Evolutionary conservation across 2,113 vertebrate genomes (phyloP).

Genomic region (Myrmecophaga tridactyla): DNA sequence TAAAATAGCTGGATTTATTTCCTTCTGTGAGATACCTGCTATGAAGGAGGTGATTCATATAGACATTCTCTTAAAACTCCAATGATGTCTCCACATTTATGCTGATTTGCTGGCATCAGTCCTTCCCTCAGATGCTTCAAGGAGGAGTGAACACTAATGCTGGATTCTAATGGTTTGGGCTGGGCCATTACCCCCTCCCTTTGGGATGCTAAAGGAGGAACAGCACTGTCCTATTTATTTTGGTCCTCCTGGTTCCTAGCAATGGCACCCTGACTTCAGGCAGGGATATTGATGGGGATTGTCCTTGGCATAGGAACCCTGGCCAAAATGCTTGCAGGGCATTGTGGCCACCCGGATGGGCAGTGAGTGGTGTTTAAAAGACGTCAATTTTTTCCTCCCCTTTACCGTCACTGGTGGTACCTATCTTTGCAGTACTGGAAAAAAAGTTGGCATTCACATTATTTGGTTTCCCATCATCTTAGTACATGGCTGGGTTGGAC

Average conservation of each 20-base stretch:
- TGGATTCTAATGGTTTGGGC: not conserved
- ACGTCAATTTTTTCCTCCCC: not conserved
- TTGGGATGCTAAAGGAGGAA: not conserved
- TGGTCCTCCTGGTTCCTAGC: not conserved
- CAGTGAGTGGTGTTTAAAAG: not conserved
- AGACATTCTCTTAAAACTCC: not conserved
- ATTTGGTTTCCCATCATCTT: not conserved
- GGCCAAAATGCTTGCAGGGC: not conserved
- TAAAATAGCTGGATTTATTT: not conserved
- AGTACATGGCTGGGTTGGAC: not conserved
- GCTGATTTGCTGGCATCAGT: not conserved
- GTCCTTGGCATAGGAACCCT: not conserved
- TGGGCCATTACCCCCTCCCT: not conserved
- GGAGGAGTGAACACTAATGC: not conserved
- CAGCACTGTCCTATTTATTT: not conserved
- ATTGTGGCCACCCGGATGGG: not conserved
- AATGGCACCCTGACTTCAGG: not conserved
- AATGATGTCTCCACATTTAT: not conserved
- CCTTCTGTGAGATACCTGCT: not conserved
- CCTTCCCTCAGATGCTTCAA: not conserved
- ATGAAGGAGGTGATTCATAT: not conserved
- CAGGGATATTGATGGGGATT: not conserved
- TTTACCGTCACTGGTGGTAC: not conserved
- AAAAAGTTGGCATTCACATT: not conserved
- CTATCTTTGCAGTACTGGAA: not conserved